Conservation (phyloP, 2,797 vertebrate genomes). For the Acipenser ruthenus region DNA sequence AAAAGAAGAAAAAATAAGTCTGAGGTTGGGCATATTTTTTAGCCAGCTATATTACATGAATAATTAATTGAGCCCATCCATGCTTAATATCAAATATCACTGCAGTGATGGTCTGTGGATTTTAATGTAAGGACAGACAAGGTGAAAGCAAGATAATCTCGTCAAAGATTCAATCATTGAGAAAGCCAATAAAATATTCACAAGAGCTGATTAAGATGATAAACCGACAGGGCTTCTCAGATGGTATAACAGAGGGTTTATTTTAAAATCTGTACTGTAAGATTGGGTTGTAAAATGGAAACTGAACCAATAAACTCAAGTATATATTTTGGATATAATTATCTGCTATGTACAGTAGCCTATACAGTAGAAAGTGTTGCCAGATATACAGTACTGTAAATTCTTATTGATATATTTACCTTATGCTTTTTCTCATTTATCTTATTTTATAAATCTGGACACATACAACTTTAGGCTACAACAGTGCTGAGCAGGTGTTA, state of each 20-base stretch:
- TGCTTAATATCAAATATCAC: conserved; percentile 13
- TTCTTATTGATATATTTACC: too few relatives aligned
- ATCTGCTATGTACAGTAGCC: neutral
- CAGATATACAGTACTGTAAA: too few relatives aligned
- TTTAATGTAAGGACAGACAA: conserved; percentile 1
- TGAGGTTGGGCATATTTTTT: neutral
- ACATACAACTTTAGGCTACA: too few relatives aligned
- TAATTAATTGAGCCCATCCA: conserved; percentile 18
- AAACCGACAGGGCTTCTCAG: conserved; percentile 11
- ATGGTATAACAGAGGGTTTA: conserved; percentile 8
- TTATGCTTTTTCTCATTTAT: too few relatives aligned
- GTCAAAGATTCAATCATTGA: conserved; percentile 8
- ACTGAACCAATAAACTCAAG: neutral
- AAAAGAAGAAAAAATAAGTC: neutral
- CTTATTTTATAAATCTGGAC: too few relatives aligned
- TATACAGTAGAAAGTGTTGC: too few relatives aligned
- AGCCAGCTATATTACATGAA: conserved; percentile 17
- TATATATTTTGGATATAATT: neutral
- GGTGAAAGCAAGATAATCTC: conserved; percentile 2
- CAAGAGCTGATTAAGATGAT: conserved; percentile 6
- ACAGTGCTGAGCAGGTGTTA: too few relatives aligned
- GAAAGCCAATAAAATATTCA: conserved; percentile 2
- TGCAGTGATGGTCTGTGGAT: neutral
- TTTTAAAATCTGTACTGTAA: conserved; percentile 10
- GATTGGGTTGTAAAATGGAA: neutral